Conservation (phyloP, 2,888 invertebrate species). For the Orthosia incerta region DNA sequence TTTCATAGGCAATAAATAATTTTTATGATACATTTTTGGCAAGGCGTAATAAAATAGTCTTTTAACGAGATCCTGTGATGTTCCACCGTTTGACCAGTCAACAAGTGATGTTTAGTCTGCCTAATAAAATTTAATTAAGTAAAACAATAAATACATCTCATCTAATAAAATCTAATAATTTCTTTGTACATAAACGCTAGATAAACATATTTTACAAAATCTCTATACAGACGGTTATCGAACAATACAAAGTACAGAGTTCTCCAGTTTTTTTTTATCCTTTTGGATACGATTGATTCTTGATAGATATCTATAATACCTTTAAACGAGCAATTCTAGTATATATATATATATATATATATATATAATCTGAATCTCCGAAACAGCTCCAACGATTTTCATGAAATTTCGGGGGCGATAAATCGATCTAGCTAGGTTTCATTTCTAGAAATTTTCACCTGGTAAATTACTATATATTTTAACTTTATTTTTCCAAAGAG, state of each 20-base stretch:
- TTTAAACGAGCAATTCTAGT: too few species aligned
- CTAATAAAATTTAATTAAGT: conserved; percentile 68
- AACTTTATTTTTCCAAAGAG: not conserved
- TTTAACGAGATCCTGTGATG: conserved; percentile 87
- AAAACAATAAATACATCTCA: conserved; percentile 74
- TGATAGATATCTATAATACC: too few species aligned
- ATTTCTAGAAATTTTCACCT: too few species aligned
- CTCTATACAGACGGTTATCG: conserved; percentile 48
- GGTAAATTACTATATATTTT: not conserved
- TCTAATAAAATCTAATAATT: conserved; percentile 66
- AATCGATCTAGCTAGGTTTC: too few species aligned
- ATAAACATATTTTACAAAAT: conserved; percentile 62
- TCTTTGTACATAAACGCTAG: conserved; percentile 64
- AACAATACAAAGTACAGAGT: conserved; percentile 28
- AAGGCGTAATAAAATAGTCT: conserved; percentile 86
- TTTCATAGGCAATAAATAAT: conserved; percentile 69
- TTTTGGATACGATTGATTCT: not conserved
- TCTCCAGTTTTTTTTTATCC: not conserved
- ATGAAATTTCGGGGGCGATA: too few species aligned
- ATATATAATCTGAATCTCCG: too few species aligned
- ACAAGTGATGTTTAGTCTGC: conserved; percentile 80
- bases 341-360: too few species aligned
- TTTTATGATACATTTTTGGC: conserved; percentile 81
- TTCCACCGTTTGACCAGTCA: conserved; percentile 80
- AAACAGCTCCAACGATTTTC: too few species aligned